Base-by-base conservation (phyloP, 1,140 invertebrate genomes). In the Sinonovacula constricta region DNA sequence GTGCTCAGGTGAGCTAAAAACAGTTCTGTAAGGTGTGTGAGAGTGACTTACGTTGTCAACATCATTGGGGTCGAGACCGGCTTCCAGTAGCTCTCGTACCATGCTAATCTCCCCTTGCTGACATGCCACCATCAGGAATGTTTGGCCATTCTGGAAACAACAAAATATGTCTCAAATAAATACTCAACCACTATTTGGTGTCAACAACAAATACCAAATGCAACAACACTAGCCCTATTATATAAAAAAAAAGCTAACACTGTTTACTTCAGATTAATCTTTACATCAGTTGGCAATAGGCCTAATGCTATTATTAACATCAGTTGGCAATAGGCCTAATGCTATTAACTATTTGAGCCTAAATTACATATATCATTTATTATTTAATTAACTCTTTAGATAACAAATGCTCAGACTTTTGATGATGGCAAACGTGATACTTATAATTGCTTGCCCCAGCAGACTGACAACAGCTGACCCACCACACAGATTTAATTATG, bases 21-120 rank as follows among this genome's bases (percentile, higher is more conserved):
- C 10, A 12, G 54, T 57, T 57, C 54, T 15, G n/a, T n/a, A n/a
- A n/a, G n/a, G n/a, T n/a, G n/a, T n/a, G n/a, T 57, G 15, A 14
- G n/a, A 7, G 7, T 26, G 49, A 91, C 92, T 92, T 90, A 95
- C 94, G 88, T 94, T 93, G 90, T 98, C 97, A 85, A 96, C 95
- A n/a, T 94, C 94, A 89, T 97, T 95, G 15, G 96, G 94, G 90
- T 98, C 97, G 10, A 97, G 96, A 45, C 95, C 95, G 87, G 96
- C 94, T 57, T 94, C 94, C 63, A 98, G 91, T 30, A 98, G 93
- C 88, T 96, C 94, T 34, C 94, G 93, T 34, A 97, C 96, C 91
- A 98, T 96, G 28, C 94, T 93, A 26, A 94, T 89, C 74, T 96
- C 94, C 33, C 97, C 97, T 85, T 94, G 94, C 81, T 94, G 93